Conservation (phyloP, 1,140 invertebrate genomes). For the Halesus radiatus region DNA sequence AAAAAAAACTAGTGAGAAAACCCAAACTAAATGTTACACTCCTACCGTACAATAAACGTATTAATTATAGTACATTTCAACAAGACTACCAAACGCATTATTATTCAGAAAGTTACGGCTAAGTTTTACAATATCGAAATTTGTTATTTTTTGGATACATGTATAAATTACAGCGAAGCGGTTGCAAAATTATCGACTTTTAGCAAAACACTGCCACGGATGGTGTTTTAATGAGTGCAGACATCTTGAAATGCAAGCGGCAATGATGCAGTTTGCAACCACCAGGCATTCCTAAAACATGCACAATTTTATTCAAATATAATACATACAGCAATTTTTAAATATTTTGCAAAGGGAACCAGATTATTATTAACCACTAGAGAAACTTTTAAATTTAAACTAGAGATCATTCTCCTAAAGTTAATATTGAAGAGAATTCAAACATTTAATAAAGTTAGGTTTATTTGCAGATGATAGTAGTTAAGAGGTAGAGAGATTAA, state of each 20-base stretch:
- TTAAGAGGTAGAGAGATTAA: no score
- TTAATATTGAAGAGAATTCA: no score
- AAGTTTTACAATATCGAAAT: slow-evolving; percentile 5
- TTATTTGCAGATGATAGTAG: no score
- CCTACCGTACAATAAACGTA: neutral
- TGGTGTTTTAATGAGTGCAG: neutral
- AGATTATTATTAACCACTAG: no score
- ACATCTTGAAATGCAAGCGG: neutral
- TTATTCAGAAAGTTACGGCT: slow-evolving; percentile 3
- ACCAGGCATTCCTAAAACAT: neutral
- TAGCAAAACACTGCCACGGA: neutral
- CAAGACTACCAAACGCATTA: neutral
- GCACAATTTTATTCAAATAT: neutral
- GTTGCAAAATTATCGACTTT: neutral
- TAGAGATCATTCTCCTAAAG: no score
- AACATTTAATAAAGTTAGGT: no score
- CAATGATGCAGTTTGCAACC: neutral
- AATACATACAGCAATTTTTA: no score
- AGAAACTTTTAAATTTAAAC: no score
- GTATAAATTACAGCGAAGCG: neutral
- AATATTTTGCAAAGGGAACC: no score
- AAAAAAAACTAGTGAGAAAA: slow-evolving; percentile 16
- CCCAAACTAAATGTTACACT: slow-evolving; percentile 16
- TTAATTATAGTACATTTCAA: slow-evolving; percentile 12
- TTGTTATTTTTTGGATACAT: neutral